Evolutionary conservation across 2,113 vertebrate species (phyloP), one percentile per base, ranked within the genome.

Genomic region (Gopherus evgoodei): DNA sequence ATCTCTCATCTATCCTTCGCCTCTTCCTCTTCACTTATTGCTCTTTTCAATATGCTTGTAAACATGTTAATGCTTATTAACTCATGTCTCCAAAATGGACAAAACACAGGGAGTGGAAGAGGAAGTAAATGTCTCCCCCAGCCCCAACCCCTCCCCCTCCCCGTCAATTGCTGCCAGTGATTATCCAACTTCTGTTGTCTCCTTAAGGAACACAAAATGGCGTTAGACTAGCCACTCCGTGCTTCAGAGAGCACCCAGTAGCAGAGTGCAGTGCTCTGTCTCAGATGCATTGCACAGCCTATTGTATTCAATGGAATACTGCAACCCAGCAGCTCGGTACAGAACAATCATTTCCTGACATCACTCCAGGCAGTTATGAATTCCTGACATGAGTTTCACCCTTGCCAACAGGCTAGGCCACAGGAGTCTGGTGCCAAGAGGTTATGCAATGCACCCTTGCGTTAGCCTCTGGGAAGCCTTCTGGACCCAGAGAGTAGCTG

Each of bases 91-190:
- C 75, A 78, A 44, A 44, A 44, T 13, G 13, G 47, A 78, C 11
- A 78, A 17, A 27, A 31, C 27, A 50, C 24, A 25, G 24, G 6
- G 44, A 27, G 42, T 14, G 24, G 42, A 16, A 31, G 8, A 50
- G 76, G 44, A 79, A 79, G 14, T 27, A 49, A 27, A 16, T 35
- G 35, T 35, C 31, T 17, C 14, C 78, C 8, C 5, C 2, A 3
- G 4, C 42, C 8, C 5, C 2, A 3, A 2, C 42, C 38, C 21
- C 22, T 3, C 76, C 5, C 50, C 50, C 13, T 50, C 22, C 4
- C 31, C 12, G 11, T 2, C 44, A 31, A 35, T 27, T 47, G 29
- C 17, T 50, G 49, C 49, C 47, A 50, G 47, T 35, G 13, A 8
- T 31, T 35, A n/a, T n/a, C 79, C 79, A 21, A 35, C 79, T 35